phyloP scores from a whole-genome alignment of 2,113 vertebrate genomes.

The Nycticorax nycticorax region DNA sequence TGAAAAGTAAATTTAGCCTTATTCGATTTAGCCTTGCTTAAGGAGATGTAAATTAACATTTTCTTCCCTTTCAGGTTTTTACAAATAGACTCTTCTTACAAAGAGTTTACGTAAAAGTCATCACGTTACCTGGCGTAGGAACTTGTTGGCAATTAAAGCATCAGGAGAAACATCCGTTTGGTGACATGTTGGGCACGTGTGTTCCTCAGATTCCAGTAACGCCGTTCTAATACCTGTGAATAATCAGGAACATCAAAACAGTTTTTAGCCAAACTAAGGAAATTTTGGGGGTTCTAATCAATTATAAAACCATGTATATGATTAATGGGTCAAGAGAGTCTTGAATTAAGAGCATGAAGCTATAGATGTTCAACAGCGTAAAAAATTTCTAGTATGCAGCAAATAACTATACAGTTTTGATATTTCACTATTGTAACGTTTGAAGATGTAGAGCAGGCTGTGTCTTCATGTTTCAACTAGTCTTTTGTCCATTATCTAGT shows the following conservation, averaged over 20 bases:
- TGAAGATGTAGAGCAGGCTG: background rate
- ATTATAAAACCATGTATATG: background rate
- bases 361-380: background rate
- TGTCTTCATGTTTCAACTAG: background rate
- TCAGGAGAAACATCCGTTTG: constrained; percentile 94
- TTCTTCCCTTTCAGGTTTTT: background rate
- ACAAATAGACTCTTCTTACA: background rate
- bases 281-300: background rate
- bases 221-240: constrained; percentile 89
- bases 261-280: background rate
- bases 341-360: background rate
- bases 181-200: constrained; percentile 92
- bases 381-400: background rate
- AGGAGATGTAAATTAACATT: background rate
- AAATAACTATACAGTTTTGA: background rate
- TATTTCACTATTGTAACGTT: background rate
- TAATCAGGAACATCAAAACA: background rate
- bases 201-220: constrained; percentile 92
- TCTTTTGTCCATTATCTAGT: background rate
- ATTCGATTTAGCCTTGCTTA: background rate
- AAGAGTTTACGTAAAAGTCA: background rate
- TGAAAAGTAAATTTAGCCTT: background rate
- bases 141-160: constrained; percentile 94
- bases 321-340: background rate
- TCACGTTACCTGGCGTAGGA: constrained; percentile 88